Base-by-base conservation (phyloP, 2,113 vertebrate species). In the Miniopterus natalensis region DNA sequence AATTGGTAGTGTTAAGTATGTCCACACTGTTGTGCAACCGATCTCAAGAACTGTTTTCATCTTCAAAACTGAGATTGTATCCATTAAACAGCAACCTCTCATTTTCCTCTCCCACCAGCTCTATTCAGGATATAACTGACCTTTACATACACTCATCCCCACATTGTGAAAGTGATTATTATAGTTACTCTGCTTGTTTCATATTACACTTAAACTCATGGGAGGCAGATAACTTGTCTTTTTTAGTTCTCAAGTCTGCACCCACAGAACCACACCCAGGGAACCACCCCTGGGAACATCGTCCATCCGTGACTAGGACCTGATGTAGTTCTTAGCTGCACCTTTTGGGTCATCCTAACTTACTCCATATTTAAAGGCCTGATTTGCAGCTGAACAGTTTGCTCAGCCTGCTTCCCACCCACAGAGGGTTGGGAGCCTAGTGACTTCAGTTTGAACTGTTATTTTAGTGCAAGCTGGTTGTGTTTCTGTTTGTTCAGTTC, bases 81-180 rank as follows among this genome's bases (percentile, higher is more conserved):
- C 29, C 90, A 47, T 36, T 18, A 47, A 47, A 84, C 29, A 15
- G 18, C 59, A 92, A 0, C 3, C 47, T 47, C 73, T 12, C 6
- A 3, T 42, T 25, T 13, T 29, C 73, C 40, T 45, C 29, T 79
- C 12, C 68, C 68, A 51, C 79, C 55, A 42, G 31, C 14, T 47
- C 12, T 31, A 40, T 17, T 93, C 23, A 51, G 31, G 31, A 79
- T 36, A 70, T 70, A 14, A 31, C n/a, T 84, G n/a, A 13, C 42
- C 65, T 92, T 84, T n/a, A 61, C 21, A n/a, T 47, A 57, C 11
- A 86, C 49, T 49, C 29, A 79, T 49, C 81, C 40, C 47, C 36
- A 74, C 20, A 10, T 55, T 94, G 71, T 94, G 78, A 83, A 84
- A 81, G 49, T 53, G 36, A 89, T 65, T 84, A 47, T 66, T 66